Conservation (phyloP, 2,888 invertebrate genomes). For the Eristalis intricaria region DNA sequence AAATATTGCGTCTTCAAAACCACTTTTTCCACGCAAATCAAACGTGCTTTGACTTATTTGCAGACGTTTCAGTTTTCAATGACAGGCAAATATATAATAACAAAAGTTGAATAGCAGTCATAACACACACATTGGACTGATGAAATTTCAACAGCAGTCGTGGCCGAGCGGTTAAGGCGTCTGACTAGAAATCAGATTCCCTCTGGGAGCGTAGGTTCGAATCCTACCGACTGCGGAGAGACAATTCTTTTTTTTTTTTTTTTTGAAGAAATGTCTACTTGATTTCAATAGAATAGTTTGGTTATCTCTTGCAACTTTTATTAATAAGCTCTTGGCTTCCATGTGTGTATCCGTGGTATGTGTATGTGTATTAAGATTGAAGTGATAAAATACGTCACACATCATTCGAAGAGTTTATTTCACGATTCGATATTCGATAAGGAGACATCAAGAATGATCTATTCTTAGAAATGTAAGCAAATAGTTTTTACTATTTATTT, state of each 20-base stretch:
- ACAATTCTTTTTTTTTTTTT: conserved; percentile 3
- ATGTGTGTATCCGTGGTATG: background rate
- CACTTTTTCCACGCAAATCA: too few relatives aligned
- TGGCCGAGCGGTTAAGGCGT: conserved; percentile 82
- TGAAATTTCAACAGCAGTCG: conserved; percentile 76
- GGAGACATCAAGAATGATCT: too few relatives aligned
- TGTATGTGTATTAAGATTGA: too few relatives aligned
- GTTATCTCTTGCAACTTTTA: background rate
- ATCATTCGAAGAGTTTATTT: too few relatives aligned
- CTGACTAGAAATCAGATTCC: conserved; percentile 82
- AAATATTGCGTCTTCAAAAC: too few relatives aligned
- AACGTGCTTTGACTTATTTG: too few relatives aligned
- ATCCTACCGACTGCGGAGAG: conserved; percentile 80
- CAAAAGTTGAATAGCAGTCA: background rate
- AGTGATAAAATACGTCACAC: too few relatives aligned
- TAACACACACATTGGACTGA: background rate
- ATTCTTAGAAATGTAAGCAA: too few relatives aligned
- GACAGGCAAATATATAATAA: too few relatives aligned
- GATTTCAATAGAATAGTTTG: background rate
- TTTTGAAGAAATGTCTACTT: background rate
- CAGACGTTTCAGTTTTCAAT: too few relatives aligned
- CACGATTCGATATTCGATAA: too few relatives aligned
- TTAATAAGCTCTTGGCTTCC: background rate
- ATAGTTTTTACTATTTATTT: too few relatives aligned
- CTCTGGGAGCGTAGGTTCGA: conserved; percentile 82